Base-by-base conservation (phyloP, 2,888 invertebrate species). In the Mylabris sibirica region DNA sequence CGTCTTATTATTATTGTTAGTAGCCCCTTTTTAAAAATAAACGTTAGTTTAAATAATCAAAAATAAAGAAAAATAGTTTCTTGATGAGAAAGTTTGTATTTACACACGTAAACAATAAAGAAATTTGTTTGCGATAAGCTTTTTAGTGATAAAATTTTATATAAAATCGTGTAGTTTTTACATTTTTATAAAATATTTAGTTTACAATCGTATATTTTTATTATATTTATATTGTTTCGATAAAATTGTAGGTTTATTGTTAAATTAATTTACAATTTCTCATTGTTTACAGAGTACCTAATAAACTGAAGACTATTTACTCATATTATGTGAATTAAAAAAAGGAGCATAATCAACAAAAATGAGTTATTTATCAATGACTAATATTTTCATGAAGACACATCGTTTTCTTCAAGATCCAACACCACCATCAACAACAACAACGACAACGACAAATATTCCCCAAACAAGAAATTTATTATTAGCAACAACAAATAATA, bases 311-410 rank as follows among this genome's bases (percentile, higher is more conserved):
- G 12, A 38, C 30, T 30, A 12, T 14, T n/a, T n/a, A n/a, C n/a
- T 14, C 3, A 6, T 44, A 11, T 5, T 44, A 44, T 44, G 44
- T 44, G 44, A 44, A 44, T 17, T 17, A 17, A n/a, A 44, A 6
- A 44, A 44, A 44, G 2, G 8, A 17, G 12, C 2, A 38, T 38
- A 14, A 38, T 38, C 38, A n/a, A 30, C 8, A 44, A 44, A 44
- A 64, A 72, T 72, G 72, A 72, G 63, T 57, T 71, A 66, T 62
- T 61, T 72, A 67, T 65, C 71, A 49, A 67, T 72, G 64, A 69
- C 67, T 38, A 79, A 78, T 72, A 75, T 73, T 68, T 80, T 74
- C 64, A 69, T 74, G 64, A 78, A 79, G 72, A 64, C 77, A 41
- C 76, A 71, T 60, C 63, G 53, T 62, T 68, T 62, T 38, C 57